Conservation (phyloP, 2,113 vertebrate species). For the Crotophaga sulcirostris region DNA sequence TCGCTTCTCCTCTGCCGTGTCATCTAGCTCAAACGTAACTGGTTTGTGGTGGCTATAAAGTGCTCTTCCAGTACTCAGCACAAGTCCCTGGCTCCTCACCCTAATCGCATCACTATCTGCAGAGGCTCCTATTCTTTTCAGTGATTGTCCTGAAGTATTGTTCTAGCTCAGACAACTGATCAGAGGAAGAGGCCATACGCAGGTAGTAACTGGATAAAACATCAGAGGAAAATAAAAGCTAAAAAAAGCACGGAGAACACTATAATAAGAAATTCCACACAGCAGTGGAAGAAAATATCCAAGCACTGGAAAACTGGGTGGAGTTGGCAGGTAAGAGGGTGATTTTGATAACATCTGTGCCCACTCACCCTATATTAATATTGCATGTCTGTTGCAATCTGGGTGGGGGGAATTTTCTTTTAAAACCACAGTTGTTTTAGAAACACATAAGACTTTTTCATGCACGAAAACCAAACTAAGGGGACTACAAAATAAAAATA, state of each 20-base stretch:
- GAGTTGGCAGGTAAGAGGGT: not conserved
- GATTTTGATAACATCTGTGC: slow-evolving; percentile 52
- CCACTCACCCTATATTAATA: not conserved
- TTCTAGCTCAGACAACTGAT: not conserved
- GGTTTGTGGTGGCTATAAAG: not conserved
- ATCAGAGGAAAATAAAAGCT: not conserved
- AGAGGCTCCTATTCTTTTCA: not conserved
- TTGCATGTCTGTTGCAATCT: not conserved
- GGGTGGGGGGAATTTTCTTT: not conserved
- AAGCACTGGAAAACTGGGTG: slow-evolving; percentile 2
- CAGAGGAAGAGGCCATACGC: not conserved
- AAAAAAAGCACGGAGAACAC: not conserved
- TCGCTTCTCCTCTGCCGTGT: not conserved
- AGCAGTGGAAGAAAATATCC: slow-evolving; percentile 10
- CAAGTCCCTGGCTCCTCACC: not conserved
- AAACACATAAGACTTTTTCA: not conserved
- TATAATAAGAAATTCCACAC: slow-evolving; percentile 14
- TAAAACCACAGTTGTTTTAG: not conserved
- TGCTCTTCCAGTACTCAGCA: not conserved
- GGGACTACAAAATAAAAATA: not conserved
- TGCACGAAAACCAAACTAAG: not conserved
- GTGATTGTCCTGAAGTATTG: not conserved
- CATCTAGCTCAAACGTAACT: not conserved
- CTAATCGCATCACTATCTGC: not conserved
- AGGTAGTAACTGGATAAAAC: not conserved